phyloP scores from a whole-genome alignment of 1,140 invertebrate species.

The Drosophila virilis region DNA sequence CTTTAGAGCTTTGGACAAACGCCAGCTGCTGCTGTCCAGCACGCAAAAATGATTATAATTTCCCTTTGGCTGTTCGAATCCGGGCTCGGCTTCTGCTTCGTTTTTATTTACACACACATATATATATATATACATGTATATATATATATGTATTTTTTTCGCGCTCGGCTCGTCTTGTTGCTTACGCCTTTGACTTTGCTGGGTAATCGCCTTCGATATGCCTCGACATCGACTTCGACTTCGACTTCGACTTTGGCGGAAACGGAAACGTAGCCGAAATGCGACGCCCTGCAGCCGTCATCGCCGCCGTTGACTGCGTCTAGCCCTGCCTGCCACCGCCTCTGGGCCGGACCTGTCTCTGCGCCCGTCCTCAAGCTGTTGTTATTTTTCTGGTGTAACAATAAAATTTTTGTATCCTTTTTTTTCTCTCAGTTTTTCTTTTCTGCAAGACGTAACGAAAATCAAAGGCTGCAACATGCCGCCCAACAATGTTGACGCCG shows the following conservation, averaged over 20 bases:
- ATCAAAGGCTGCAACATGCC: slow-evolving; percentile 79
- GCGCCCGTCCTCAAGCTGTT: slow-evolving; percentile 50
- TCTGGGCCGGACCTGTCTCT: neutral
- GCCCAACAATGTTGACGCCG: slow-evolving; percentile 63
- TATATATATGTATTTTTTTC: neutral
- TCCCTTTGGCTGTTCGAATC: slow-evolving; percentile 29
- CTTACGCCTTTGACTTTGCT: slow-evolving; percentile 37
- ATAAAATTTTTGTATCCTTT: slow-evolving; percentile 67
- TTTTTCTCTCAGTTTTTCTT: too few relatives aligned
- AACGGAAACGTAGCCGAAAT: slow-evolving; percentile 81
- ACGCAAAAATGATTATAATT: slow-evolving; percentile 76
- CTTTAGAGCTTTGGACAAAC: neutral
- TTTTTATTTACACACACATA: slow-evolving; percentile 1
- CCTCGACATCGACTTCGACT: slow-evolving; percentile 37
- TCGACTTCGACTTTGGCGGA: slow-evolving; percentile 56
- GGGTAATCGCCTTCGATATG: slow-evolving; percentile 70
- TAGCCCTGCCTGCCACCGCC: neutral
- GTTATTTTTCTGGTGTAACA: slow-evolving; percentile 81
- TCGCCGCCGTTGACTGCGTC: neutral
- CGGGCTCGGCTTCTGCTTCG: slow-evolving; percentile 11
- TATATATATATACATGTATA: neutral
- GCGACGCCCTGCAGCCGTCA: slow-evolving; percentile 69
- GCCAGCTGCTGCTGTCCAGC: slow-evolving; percentile 59
- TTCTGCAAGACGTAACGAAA: slow-evolving; percentile 44
- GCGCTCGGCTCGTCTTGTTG: neutral